Conservation (phyloP, 2,888 invertebrate species). For the Octodonta nipae region DNA sequence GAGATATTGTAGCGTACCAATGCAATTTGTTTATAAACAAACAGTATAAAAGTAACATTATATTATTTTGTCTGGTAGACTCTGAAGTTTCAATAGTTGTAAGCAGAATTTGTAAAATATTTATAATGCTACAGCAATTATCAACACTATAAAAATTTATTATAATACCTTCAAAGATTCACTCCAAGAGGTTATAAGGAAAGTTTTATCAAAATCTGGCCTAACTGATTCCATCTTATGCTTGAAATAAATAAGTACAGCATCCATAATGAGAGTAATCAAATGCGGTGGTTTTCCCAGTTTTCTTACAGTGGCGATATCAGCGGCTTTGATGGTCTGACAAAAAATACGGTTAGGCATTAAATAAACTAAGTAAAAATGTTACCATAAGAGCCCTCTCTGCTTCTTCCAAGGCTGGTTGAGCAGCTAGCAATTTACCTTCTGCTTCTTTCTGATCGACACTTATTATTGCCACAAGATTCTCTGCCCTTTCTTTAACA, state of each 20-base stretch:
- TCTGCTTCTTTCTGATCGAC: constrained; percentile 70
- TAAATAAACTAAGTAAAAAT: constrained; percentile 10
- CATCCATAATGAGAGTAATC: constrained; percentile 84
- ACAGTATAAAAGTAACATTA: too few species aligned
- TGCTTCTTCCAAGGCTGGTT: constrained; percentile 76
- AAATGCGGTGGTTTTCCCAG: constrained; percentile 80
- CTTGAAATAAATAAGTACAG: constrained; percentile 67
- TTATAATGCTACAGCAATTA: too few species aligned
- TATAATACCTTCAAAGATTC: constrained; percentile 63
- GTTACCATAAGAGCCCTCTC: constrained; percentile 63
- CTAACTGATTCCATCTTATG: constrained; percentile 56
- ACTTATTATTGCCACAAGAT: constrained; percentile 62
- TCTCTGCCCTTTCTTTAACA: constrained; percentile 70
- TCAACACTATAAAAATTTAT: too few species aligned
- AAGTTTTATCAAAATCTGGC: constrained; percentile 58
- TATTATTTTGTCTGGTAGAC: too few species aligned
- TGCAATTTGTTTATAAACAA: too few species aligned
- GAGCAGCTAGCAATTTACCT: constrained; percentile 64
- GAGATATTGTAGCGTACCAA: too few species aligned
- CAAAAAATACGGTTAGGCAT: neutral
- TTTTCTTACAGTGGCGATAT: constrained; percentile 79
- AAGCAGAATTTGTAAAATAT: too few species aligned
- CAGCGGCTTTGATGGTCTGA: constrained; percentile 76
- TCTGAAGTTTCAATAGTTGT: too few species aligned
- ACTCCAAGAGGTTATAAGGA: constrained; percentile 66